Evolutionary conservation across 2,797 vertebrate species (phyloP).

Genomic region (Chloroceryle inda): DNA sequence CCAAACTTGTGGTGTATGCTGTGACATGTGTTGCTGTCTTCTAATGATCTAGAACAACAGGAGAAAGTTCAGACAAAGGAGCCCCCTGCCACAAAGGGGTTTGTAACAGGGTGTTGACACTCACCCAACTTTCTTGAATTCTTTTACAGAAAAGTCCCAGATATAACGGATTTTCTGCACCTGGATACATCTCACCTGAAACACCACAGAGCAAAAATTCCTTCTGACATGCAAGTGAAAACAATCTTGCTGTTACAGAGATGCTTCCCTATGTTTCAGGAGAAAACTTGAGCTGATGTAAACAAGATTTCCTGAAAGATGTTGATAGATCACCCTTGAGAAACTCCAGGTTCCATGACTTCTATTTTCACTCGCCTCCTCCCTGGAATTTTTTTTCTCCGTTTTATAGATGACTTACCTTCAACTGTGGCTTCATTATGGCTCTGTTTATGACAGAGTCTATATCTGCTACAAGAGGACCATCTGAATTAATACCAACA

Average conservation of each 20-base stretch:
- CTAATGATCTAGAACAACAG: conserved; percentile 65
- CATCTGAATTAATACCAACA: background rate
- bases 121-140: conserved; percentile 80
- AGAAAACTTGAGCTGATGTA: background rate
- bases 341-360: background rate
- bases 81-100: background rate
- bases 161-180: conserved; percentile 81
- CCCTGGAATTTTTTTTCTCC: background rate
- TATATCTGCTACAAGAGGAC: conserved; percentile 31
- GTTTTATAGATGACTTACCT: conserved; percentile 54
- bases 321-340: background rate
- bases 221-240: background rate
- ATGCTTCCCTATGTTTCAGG: background rate
- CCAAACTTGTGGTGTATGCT: conserved; percentile 75
- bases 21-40: conserved; percentile 74
- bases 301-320: background rate
- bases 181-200: conserved; percentile 75
- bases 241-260: background rate
- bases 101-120: background rate
- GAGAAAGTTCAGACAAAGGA: background rate
- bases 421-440: conserved; percentile 67
- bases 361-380: background rate
- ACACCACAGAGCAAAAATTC: background rate
- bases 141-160: conserved; percentile 75
- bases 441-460: conserved; percentile 75